Conservation (phyloP, 2,113 vertebrate genomes). For the Craseonycteris thonglongyai region DNA sequence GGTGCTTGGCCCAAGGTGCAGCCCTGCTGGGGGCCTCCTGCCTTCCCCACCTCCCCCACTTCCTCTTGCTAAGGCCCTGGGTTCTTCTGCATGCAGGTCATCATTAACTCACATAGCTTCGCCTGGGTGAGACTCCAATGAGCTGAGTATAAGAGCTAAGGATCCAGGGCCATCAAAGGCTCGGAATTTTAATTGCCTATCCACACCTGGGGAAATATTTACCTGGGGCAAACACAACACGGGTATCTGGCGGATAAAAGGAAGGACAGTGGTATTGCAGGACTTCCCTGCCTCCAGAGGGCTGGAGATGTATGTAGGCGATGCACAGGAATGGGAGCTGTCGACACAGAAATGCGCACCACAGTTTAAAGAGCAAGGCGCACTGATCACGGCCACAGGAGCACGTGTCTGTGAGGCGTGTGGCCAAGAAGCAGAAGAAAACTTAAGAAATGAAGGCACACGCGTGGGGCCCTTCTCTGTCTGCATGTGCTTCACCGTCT, state of each 20-base stretch:
- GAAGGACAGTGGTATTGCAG: not conserved
- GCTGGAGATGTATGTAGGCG: accelerated
- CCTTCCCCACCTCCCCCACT: not conserved
- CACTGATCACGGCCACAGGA: not conserved
- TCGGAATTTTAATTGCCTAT: slow-evolving; percentile 30
- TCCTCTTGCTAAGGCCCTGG: not conserved
- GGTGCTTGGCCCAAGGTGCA: not conserved
- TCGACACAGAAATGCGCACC: not conserved
- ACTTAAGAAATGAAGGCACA: not conserved
- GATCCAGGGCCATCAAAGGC: not conserved
- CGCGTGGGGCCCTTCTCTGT: not conserved
- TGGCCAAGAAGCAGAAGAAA: not conserved
- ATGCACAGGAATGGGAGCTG: not conserved
- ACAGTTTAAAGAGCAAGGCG: not conserved
- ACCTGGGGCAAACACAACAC: not conserved
- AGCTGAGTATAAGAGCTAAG: not conserved
- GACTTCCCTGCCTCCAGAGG: not conserved
- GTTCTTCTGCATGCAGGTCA: not conserved
- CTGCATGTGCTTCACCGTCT: not conserved
- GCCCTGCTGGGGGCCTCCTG: not conserved
- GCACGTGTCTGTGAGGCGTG: not conserved
- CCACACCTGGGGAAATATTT: slow-evolving; percentile 9
- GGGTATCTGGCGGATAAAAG: not conserved
- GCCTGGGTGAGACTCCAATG: not conserved
- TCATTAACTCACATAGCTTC: not conserved